Evolutionary conservation across 2,113 vertebrate species (phyloP).

Genomic region (Petaurus breviceps): DNA sequence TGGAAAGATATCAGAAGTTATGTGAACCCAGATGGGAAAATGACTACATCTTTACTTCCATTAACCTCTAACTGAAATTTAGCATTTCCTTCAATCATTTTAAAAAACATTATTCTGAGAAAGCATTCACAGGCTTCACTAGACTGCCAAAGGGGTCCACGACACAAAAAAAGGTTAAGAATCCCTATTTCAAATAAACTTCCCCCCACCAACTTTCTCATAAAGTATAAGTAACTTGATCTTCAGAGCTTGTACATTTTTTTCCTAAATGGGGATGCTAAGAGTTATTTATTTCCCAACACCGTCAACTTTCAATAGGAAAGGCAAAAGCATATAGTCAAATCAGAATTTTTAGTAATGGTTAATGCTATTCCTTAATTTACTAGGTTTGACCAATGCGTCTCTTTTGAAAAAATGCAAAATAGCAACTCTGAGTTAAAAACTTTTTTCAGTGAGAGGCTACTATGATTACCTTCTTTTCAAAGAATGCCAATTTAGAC

Average conservation of each 20-base stretch:
- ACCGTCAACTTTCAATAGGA: background rate
- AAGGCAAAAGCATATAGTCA: background rate
- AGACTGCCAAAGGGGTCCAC: background rate
- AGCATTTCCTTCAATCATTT: background rate
- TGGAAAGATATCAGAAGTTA: background rate
- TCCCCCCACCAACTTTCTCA: background rate
- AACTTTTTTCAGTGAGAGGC: background rate
- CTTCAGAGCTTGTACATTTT: background rate
- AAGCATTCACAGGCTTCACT: background rate
- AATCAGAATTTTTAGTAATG: background rate
- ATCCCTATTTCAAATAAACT: background rate
- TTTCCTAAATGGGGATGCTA: background rate
- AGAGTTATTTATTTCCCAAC: conserved; percentile 1
- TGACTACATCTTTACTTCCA: background rate
- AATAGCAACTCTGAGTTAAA: background rate
- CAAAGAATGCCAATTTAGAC: background rate
- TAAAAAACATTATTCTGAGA: background rate
- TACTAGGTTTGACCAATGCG: background rate
- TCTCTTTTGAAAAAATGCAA: conserved; percentile 11
- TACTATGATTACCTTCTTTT: background rate
- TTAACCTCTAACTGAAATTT: background rate
- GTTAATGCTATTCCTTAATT: background rate
- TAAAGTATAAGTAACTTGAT: background rate
- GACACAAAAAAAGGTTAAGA: background rate
- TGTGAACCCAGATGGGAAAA: background rate